These are phyloP conservation scores for Cephus nigrinus DNA, from an alignment of 2,888 invertebrate species.

Conservation along the genomic window DNA sequence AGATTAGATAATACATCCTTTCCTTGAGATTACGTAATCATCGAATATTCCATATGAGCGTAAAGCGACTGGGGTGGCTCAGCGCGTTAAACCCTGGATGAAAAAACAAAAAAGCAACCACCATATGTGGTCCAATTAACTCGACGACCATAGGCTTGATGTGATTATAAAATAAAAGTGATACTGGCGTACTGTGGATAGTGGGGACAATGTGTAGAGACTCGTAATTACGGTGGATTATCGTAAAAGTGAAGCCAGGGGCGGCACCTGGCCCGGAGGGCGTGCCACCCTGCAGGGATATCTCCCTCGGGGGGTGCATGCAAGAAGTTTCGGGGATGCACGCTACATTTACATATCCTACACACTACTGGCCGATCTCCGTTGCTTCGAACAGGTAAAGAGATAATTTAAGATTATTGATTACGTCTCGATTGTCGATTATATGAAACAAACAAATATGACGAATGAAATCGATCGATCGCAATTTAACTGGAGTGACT, in stretches of 20 bases:
- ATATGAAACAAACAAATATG: background rate
- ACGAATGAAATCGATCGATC: background rate
- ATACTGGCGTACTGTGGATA: background rate
- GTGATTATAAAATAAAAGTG: background rate
- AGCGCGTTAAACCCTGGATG: background rate
- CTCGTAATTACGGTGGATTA: constrained; percentile 51
- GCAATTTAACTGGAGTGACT: background rate
- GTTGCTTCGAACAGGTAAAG: constrained; percentile 76
- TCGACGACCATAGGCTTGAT: background rate
- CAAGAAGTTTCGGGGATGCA: constrained; percentile 71
- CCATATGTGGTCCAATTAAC: background rate
- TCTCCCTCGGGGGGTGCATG: constrained; percentile 47
- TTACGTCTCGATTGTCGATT: background rate
- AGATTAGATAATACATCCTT: background rate
- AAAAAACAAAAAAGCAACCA: background rate
- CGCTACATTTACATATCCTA: constrained; percentile 76
- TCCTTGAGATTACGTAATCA: background rate
- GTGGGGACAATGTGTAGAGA: constrained; percentile 31
- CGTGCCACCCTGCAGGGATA: constrained; percentile 62
- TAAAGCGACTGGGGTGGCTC: background rate
- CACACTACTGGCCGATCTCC: constrained; percentile 72
- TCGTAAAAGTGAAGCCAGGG: constrained; percentile 48
- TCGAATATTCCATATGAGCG: background rate
- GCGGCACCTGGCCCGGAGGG: constrained; percentile 65
- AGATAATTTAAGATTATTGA: background rate